phyloP scores from a whole-genome alignment of 2,797 vertebrate species.

The Pipistrellus pygmaeus region DNA sequence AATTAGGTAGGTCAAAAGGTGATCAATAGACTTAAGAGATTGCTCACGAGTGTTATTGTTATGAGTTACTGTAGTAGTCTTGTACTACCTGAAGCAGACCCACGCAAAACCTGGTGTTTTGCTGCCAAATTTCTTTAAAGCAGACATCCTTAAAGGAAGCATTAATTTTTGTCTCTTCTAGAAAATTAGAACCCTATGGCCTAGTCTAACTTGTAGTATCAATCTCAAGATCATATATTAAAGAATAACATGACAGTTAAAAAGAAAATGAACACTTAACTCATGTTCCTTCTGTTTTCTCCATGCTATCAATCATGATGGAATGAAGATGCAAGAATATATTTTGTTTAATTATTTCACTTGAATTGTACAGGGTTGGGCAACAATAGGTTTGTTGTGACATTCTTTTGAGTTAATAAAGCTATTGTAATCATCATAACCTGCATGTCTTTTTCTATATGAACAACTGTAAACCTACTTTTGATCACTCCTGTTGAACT shows the following conservation, averaged over 20 bases:
- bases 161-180: background rate
- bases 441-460: background rate
- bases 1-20: background rate
- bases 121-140: constrained; percentile 1
- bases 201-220: background rate
- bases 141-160: constrained; percentile 30
- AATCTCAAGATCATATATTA: constrained; percentile 5
- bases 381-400: background rate
- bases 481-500: background rate
- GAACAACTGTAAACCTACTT: background rate
- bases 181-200: background rate
- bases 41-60: background rate
- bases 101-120: constrained; percentile 9
- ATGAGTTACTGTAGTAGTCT: background rate
- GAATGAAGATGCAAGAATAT: background rate
- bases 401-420: background rate
- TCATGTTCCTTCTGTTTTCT: background rate
- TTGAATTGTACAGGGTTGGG: background rate
- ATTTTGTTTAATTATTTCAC: background rate
- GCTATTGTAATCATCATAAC: background rate
- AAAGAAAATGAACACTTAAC: background rate
- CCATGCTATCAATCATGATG: background rate
- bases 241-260: background rate
- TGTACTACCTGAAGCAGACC: background rate
- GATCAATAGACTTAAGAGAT: background rate